Base-by-base conservation (phyloP, 1,140 invertebrate genomes). In the Oscheius sp. region DNA sequence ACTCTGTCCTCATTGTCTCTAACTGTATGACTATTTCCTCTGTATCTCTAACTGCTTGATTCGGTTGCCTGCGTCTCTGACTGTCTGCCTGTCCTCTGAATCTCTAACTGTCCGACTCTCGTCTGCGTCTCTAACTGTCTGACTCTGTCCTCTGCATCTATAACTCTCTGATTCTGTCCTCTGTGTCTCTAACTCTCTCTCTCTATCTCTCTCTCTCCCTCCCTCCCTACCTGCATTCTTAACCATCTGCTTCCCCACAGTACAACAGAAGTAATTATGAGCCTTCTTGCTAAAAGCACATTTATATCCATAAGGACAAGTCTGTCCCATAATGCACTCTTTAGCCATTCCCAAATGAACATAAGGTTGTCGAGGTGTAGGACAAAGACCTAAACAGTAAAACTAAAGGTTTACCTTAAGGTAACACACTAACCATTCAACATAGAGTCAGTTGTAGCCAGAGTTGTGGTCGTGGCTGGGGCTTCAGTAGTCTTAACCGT, bases 221-320 rank as follows among this genome's bases (percentile, higher is more conserved):
- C 4, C 4, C 15, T 55, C 7, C 49, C 7, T 7, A 55, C 49
- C 28, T 7, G 7, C 23, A 4, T 7, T 55, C 23, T 55, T 55
- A 26, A 23, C 7, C 7, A 23, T 23, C 23, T 15, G 15, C 49
- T 55, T 55, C 4, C 15, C 15, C 28, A 26, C 15, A 23, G 7
- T 13, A 55, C 76, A 78, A 49, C 76, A 78, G 62, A 68, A 78
- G 49, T 78, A 78, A 23, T 70, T 70, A 23, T 69, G 59, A 1
- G 66, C 76, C 29, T 76, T 62, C 49, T 59, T 65, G 23, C 68
- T 73, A 42, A 35, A 78, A 15, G 65, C 77, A 46, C 76, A 78
- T 23, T 61, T 29, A 23, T 58, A 78, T n/a, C 69, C 75, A 34
- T 58, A 62, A 32, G 76, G 74, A 36, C 76, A 78, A 18, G 75